Conservation (phyloP, 2,888 invertebrate genomes). For the Stramonita haemastoma region DNA sequence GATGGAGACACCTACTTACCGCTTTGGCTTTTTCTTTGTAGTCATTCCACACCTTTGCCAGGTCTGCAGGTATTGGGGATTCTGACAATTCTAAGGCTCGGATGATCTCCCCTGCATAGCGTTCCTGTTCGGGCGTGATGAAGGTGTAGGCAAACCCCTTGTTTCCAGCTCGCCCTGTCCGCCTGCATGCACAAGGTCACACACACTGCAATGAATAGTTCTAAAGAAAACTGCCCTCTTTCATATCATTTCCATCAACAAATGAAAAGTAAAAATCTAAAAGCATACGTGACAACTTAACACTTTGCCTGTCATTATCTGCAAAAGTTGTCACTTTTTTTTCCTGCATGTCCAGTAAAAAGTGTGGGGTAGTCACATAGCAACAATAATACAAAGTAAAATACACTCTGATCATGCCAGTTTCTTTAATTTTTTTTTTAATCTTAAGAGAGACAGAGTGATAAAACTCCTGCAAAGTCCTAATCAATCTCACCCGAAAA, state of each 20-base stretch:
- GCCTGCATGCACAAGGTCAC: constrained; percentile 67
- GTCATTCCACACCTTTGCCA: constrained; percentile 83
- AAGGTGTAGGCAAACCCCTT: constrained; percentile 99
- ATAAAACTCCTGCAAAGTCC: no score
- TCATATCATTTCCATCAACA: neutral
- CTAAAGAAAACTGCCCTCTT: neutral
- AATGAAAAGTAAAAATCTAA: no score
- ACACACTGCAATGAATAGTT: neutral
- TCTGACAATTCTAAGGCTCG: constrained; percentile 93
- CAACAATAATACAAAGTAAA: no score
- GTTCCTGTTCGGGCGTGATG: constrained; percentile 94
- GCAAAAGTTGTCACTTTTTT: no score
- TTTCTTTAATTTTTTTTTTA: no score
- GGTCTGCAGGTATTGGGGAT: constrained; percentile 86
- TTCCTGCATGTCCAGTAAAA: no score
- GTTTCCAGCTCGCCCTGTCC: constrained; percentile 87
- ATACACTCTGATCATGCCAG: no score
- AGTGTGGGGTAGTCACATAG: no score
- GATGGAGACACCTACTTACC: constrained; percentile 80
- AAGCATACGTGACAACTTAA: no score
- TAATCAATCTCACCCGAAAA: no score
- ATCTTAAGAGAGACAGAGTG: no score
- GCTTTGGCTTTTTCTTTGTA: constrained; percentile 94
- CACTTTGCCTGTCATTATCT: no score
- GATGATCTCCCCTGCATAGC: constrained; percentile 94